Evolutionary conservation across 2,888 invertebrate genomes (phyloP), one percentile per base, ranked within the genome.

Genomic region (Synergus itoensis): DNA sequence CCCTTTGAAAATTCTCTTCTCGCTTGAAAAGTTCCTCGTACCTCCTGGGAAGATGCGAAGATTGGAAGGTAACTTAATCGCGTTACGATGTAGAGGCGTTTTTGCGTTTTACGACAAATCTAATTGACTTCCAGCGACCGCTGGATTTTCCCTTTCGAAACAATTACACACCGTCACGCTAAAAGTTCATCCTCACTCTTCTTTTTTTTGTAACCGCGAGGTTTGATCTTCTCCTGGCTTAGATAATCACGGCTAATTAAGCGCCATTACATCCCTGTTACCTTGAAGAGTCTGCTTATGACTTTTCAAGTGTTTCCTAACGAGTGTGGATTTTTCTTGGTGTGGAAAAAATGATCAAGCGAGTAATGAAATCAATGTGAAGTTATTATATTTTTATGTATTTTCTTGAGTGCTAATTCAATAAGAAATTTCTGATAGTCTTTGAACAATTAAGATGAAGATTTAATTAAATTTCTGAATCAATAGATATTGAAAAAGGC

Each of bases 171-270:
- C n/a, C 21, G 18, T 18, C 18, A 28, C 7, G 9, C 14, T 45
- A 73, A 53, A 73, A 53, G 67, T 21, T 69, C 73, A 73, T 73
- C 48, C 48, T 73, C 48, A 73, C 36, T 53, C 9, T 36, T n/a
- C 16, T 12, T 36, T 73, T 48, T 21, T 69, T 28, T 18, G 21
- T 45, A 1, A 21, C 21, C 9, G n/a, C 28, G 28, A 8, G 8
- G 41, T 2, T 53, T 73, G 45, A 73, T 48, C 53, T 73, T 73
- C 53, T 73, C 28, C 4, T 28, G 16, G 48, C 53, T 73, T 73
- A 73, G 73, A 73, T 73, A 73, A 48, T 73, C 73, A 53, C 16
- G n/a, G 9, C 28, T 73, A 48, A 73, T 73, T 48, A 73, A 36
- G 36, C 73, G 16, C 53, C 53, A 73, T 73, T 73, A 36, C 36